phyloP scores from a whole-genome alignment of 2,888 invertebrate genomes.

The Sinhomidia bicolor region DNA sequence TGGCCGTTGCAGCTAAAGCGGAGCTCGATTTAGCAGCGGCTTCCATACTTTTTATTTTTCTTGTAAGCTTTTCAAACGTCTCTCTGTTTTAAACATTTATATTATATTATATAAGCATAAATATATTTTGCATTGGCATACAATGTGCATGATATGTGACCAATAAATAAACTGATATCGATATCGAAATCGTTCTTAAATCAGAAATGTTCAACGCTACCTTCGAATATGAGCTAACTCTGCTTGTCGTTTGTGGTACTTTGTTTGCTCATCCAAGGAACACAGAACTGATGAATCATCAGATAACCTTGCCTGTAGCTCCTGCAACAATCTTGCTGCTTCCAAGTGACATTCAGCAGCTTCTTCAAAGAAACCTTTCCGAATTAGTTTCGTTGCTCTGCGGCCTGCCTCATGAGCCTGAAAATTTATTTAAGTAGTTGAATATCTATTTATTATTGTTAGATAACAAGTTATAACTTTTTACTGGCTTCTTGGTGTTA shows the following conservation, averaged over 20 bases:
- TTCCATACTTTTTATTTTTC: slow-evolving; percentile 53
- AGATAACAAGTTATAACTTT: neutral
- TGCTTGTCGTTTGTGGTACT: slow-evolving; percentile 78
- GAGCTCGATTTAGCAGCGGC: neutral
- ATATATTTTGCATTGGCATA: neutral
- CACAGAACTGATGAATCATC: slow-evolving; percentile 72
- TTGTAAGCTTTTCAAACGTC: slow-evolving; percentile 40
- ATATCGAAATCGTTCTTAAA: too few species aligned
- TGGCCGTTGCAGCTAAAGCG: neutral
- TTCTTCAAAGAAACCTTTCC: slow-evolving; percentile 75
- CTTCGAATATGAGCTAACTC: slow-evolving; percentile 72
- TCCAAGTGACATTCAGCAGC: slow-evolving; percentile 74
- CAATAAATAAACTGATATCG: neutral
- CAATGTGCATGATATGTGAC: neutral
- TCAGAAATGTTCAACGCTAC: slow-evolving; percentile 41
- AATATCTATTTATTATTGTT: too few species aligned
- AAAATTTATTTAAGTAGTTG: too few species aligned
- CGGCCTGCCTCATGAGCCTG: slow-evolving; percentile 79
- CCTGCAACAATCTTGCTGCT: slow-evolving; percentile 74
- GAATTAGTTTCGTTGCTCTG: slow-evolving; percentile 74
- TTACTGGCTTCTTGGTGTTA: neutral
- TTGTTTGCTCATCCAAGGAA: slow-evolving; percentile 76
- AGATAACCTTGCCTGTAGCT: slow-evolving; percentile 68
- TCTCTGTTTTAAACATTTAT: slow-evolving; percentile 28
- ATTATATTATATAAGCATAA: neutral